Evolutionary conservation across 2,797 vertebrate species (phyloP), one percentile per base, ranked within the genome.

Genomic region (Lateolabrax maculatus): DNA sequence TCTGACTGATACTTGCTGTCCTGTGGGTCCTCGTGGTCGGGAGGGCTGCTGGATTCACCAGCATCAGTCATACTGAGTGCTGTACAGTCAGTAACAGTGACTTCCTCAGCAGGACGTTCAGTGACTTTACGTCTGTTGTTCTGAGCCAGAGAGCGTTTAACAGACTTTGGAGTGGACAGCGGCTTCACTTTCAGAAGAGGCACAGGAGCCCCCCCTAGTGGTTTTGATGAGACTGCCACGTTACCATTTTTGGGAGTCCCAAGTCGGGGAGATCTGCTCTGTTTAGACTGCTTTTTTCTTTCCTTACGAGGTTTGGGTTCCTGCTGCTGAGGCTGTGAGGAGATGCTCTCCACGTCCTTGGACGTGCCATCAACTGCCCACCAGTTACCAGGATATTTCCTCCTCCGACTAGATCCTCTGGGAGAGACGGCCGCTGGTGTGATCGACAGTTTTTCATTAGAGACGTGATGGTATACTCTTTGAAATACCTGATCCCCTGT

Each of bases 401-500:
- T 92, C 64, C 65, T 91, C 25, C 75, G 77, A 71, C 8, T 3
- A 1, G 2, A 7, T 51, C 43, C 73, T 73, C 11, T 58, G 34
- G 52, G 8, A 48, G 49, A 57, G 29, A 8, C 7, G 1, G 31
- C 3, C 0, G 23, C 44, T 34, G 65, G 29, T 15, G 51, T 44
- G 31, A 5, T 4, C 21, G 71, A 43, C 5, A 0, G 0, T 51
- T 69, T 90, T 39, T 73, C 53, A 27, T 19, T 52, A 16, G 73
- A 15, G 21, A 7, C 0, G 3, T 48, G 53, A 21, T 48, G 44
- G 71, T 94, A 91, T 0, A 85, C 79, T 37, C 23, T 84, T 19
- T 83, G 85, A 82, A 93, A 93, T 19, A 86, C 7, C 27, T 80
- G 64, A 13, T 63, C 36, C 29, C 89, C 95, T 95, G 90, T 66